phyloP scores from a whole-genome alignment of 37 sponge, comb jelly and placozoan genomes.

The Hexactinellida sp. region DNA sequence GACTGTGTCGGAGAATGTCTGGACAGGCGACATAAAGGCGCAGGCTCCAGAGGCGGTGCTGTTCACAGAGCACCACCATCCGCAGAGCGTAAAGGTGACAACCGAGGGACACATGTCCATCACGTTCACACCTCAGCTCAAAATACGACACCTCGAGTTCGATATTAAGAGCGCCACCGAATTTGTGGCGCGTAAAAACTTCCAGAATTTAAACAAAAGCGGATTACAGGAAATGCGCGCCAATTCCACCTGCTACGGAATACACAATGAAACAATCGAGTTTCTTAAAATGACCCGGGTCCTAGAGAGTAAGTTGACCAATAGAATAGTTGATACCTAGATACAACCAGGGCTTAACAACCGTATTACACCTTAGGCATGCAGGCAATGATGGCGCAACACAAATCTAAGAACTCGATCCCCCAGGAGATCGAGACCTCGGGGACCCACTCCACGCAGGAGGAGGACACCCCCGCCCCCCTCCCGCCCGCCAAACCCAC shows the following conservation, averaged over 20 bases:
- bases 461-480: neutral
- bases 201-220: neutral
- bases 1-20: neutral
- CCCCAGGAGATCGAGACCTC: neutral
- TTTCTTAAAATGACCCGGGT: slow-evolving; percentile 3
- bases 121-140: slow-evolving; percentile 11
- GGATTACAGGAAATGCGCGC: slow-evolving; percentile 1
- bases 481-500: neutral
- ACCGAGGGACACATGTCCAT: neutral
- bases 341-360: neutral
- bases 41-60: neutral
- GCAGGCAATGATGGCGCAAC: slow-evolving; percentile 8
- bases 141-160: neutral
- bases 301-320: neutral
- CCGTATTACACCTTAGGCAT: neutral
- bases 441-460: neutral
- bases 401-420: neutral
- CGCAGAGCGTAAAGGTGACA: neutral
- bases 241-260: slow-evolving; percentile 11
- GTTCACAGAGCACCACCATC: neutral
- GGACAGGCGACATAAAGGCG: neutral
- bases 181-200: slow-evolving; percentile 17
- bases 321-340: neutral
- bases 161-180: slow-evolving; percentile 11
- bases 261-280: neutral